Conservation (phyloP, 2,797 vertebrate genomes). For the Betta splendens region DNA sequence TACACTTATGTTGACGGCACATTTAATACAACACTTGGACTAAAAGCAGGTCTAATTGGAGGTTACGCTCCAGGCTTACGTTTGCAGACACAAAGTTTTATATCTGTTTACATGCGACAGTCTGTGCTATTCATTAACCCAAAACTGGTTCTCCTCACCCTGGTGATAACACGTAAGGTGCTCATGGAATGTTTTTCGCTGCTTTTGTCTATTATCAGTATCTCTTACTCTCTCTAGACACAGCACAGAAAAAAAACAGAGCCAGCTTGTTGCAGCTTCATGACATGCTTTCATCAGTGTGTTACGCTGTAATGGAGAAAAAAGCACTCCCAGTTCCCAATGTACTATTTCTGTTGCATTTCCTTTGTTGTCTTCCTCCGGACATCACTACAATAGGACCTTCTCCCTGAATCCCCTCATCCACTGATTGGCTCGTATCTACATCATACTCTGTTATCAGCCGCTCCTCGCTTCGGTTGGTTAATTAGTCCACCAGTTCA, state of each 20-base stretch:
- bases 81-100: neutral
- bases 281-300: neutral
- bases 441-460: slow-evolving; percentile 18
- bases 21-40: slow-evolving; percentile 40
- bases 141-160: slow-evolving; percentile 27
- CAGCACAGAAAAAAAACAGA: slow-evolving; percentile 9
- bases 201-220: slow-evolving; percentile 13
- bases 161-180: slow-evolving; percentile 17
- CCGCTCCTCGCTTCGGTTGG: slow-evolving; percentile 40
- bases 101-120: slow-evolving; percentile 15
- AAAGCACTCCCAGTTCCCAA: slow-evolving; percentile 24
- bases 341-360: slow-evolving; percentile 34
- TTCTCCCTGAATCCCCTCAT: slow-evolving; percentile 26
- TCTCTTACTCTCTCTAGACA: slow-evolving; percentile 19
- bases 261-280: slow-evolving; percentile 1
- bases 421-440: slow-evolving; percentile 15
- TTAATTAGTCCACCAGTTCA: slow-evolving; percentile 34
- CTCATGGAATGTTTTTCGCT: slow-evolving; percentile 43
- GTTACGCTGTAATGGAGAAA: slow-evolving; percentile 16
- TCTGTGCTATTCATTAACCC: slow-evolving; percentile 25
- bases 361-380: slow-evolving; percentile 53
- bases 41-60: slow-evolving; percentile 13
- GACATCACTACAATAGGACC: slow-evolving; percentile 48
- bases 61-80: slow-evolving; percentile 13
- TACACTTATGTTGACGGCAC: slow-evolving; percentile 19